Conservation (phyloP, 2,888 invertebrate genomes). For the Lagria hirta region DNA sequence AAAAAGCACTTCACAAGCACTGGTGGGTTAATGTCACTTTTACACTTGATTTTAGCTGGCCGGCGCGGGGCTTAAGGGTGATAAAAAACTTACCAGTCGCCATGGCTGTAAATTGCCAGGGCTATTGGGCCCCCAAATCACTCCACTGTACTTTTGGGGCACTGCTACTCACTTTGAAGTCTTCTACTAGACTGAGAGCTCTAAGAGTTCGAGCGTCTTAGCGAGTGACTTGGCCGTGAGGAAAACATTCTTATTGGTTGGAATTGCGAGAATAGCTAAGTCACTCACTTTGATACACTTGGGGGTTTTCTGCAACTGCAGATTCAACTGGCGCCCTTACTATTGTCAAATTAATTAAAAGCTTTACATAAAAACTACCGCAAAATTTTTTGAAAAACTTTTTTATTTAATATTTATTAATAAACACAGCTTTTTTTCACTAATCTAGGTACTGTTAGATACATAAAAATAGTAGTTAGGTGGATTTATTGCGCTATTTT, state of each 20-base stretch:
- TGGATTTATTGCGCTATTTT: no score
- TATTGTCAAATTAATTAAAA: no score
- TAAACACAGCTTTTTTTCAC: no score
- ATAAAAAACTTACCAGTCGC: constrained; percentile 46
- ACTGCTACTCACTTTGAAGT: constrained; percentile 45
- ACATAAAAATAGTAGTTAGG: no score
- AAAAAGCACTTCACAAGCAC: constrained; percentile 17
- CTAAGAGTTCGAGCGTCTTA: constrained; percentile 42
- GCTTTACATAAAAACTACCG: no score
- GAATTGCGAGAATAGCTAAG: constrained; percentile 35
- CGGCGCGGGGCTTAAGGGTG: constrained; percentile 18
- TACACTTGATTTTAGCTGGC: constrained; percentile 22
- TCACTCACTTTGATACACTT: constrained; percentile 33
- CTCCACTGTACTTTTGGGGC: constrained; percentile 42
- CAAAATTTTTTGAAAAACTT: no score
- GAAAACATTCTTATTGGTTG: constrained; percentile 37
- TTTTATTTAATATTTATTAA: no score
- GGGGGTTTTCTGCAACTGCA: constrained; percentile 30
- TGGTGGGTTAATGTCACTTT: constrained; percentile 16
- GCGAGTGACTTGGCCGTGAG: constrained; percentile 40
- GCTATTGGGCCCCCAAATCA: constrained; percentile 41
- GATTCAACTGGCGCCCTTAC: not conserved
- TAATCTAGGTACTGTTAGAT: no score
- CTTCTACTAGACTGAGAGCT: constrained; percentile 44
- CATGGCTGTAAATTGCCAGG: constrained; percentile 45